Evolutionary conservation across 1,140 invertebrate genomes (phyloP), one percentile per base, ranked within the genome.

Genomic region (Zaprionus ornatus): DNA sequence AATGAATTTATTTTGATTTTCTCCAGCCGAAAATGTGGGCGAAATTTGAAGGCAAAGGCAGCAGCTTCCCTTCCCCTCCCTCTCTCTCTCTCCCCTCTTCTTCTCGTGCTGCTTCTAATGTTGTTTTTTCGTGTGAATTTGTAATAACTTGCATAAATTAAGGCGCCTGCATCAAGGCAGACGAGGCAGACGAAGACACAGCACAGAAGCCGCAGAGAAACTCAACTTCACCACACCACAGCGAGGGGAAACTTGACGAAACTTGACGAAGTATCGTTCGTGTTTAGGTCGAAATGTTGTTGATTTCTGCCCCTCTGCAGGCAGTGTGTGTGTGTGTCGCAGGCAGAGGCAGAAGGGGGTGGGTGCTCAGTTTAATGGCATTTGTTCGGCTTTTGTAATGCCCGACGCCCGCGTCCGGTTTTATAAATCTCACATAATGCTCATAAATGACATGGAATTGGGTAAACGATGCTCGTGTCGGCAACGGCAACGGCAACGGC

Each of bases 81-180:
- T 25, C 7, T 23, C 7, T 29, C 19, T 9, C 1, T 42, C 13
- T 13, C 13, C 35, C 13, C 23, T 32, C 61, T 13, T 35, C 15
- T 37, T 15, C 21, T 17, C 59, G 32, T 19, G 32, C 68, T 37
- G 19, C 21, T 52, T 55, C 27, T 82, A 90, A 90, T 90, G 85
- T 85, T 90, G 73, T 76, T 90, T 85, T 88, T 85, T 85, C 85
- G 81, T 90, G 85, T 90, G 80, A 90, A 90, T 90, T 90, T 79
- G 80, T 90, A 90, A 90, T 90, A 90, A 90, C 85, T 79, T 85
- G 85, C 85, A 90, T 90, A 90, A 84, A 90, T 90, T 90, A 84
- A 90, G 81, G 67, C 75, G 80, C 55, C 37, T 72, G 79, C 74
- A 82, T 50, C 50, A 10, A 5, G 45, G 40, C 37, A 40, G 25